Evolutionary conservation across 2,888 invertebrate species (phyloP).

Genomic region (Brachynemurus nebulosus): DNA sequence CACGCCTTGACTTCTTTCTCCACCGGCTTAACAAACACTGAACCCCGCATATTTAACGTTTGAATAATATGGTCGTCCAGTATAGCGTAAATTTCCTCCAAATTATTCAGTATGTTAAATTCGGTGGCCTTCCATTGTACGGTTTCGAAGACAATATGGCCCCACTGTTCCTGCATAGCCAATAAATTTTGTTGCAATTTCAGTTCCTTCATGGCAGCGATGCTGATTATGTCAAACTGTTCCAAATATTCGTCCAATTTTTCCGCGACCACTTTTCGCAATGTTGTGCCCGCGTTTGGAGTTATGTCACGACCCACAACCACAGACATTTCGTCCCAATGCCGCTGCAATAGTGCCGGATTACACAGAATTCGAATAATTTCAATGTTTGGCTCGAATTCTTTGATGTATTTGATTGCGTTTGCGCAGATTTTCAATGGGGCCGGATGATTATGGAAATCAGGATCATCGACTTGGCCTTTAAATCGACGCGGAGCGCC

Average conservation of each 20-base stretch:
- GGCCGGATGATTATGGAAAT: slow-evolving; percentile 62
- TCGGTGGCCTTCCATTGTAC: slow-evolving; percentile 57
- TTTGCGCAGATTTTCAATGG: slow-evolving; percentile 62
- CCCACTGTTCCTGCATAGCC: slow-evolving; percentile 75
- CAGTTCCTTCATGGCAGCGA: slow-evolving; percentile 67
- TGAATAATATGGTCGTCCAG: slow-evolving; percentile 75
- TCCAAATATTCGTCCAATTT: slow-evolving; percentile 56
- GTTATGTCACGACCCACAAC: slow-evolving; percentile 72
- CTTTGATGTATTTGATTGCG: slow-evolving; percentile 46
- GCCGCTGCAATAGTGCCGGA: slow-evolving; percentile 62
- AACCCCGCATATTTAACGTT: slow-evolving; percentile 71
- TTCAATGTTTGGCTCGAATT: slow-evolving; percentile 65
- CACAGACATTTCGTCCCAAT: slow-evolving; percentile 76
- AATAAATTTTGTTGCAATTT: slow-evolving; percentile 55
- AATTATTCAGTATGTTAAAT: slow-evolving; percentile 49
- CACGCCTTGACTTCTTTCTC: slow-evolving; percentile 53
- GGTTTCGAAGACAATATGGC: slow-evolving; percentile 54
- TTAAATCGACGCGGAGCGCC: slow-evolving; percentile 44
- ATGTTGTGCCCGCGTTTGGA: slow-evolving; percentile 71
- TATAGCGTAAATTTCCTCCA: slow-evolving; percentile 67
- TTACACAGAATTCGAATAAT: slow-evolving; percentile 83
- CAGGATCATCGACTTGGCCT: slow-evolving; percentile 61
- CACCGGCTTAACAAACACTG: slow-evolving; percentile 75
- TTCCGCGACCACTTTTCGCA: slow-evolving; percentile 61
- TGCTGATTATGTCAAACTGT: slow-evolving; percentile 70